Evolutionary conservation across 2,888 invertebrate genomes (phyloP), one percentile per base, ranked within the genome.

Genomic region (Agonopterix subpropinquella): DNA sequence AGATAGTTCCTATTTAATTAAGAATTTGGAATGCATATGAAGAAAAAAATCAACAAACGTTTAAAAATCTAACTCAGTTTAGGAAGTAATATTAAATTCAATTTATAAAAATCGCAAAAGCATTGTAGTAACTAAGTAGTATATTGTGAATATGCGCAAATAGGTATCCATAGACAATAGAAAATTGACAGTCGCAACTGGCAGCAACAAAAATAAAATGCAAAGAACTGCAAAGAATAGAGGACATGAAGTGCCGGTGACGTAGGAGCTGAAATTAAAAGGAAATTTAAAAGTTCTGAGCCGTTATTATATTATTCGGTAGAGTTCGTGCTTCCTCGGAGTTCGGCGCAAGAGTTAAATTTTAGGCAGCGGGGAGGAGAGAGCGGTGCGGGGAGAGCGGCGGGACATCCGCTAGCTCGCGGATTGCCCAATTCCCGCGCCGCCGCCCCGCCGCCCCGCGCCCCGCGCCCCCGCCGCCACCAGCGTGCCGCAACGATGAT

Each of bases 351-450:
- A 58, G 71, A 77, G 70, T 76, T 56, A 73, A 73, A 70, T 70
- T 75, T 73, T 74, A 67, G 73, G 72, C 64, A 63, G 55, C 54
- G 53, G 49, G 51, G 48, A 45, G 47, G 48, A 49, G 56, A 39
- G 39, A 39, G 28, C 58, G 57, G 57, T 11, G 61, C 44, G 61
- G 60, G 54, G 66, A 46, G 67, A 55, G 67, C 55, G 67, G 56
- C 56, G 62, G 63, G 64, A 67, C 67, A 71, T 71, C 77, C 77
- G 80, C 65, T 74, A 69, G 70, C 72, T 75, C 61, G 79, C 73
- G 69, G 73, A 80, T 86, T 85, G 80, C 84, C 80, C 80, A 86
- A 86, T 82, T 80, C 80, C 73, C 73, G 71, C 71, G 42, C 8
- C 72, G 62, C 18, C 49, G 45, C 46, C 43, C 47, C 39, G 9